Conservation (phyloP, 2,113 vertebrate genomes). For the Actenoides hombroni region DNA sequence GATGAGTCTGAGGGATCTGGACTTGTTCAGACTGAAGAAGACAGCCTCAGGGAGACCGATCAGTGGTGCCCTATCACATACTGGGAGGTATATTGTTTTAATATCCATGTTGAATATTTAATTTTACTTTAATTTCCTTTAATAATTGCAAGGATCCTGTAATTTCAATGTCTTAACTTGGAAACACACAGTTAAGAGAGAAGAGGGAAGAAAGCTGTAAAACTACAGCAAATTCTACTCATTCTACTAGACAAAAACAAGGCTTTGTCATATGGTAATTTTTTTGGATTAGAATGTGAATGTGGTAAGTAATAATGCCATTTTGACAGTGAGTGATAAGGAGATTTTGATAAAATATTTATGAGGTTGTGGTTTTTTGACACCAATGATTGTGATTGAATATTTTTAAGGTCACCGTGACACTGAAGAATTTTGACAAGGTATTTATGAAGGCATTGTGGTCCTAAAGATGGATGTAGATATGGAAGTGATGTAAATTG, state of each 20-base stretch:
- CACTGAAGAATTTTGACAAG: conserved; percentile 35
- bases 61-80: not conserved
- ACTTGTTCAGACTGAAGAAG: not conserved
- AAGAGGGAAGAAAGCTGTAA: not conserved
- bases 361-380: not conserved
- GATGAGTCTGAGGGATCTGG: not conserved
- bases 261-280: not conserved
- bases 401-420: conserved; percentile 31
- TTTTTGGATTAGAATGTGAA: not conserved
- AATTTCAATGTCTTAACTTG: not conserved
- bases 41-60: not conserved
- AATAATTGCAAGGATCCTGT: not conserved
- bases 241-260: not conserved
- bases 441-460: not conserved
- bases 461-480: conserved; percentile 12
- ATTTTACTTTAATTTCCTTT: not conserved
- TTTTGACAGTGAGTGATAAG: conserved; percentile 31
- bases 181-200: not conserved
- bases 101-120: not conserved
- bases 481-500: conserved; percentile 5
- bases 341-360: conserved; percentile 19
- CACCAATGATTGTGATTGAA: not conserved
- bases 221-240: not conserved
- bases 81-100: not conserved
- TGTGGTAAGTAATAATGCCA: not conserved